Evolutionary conservation across 2,113 vertebrate species (phyloP).

Genomic region (Herpailurus yagouaroundi): DNA sequence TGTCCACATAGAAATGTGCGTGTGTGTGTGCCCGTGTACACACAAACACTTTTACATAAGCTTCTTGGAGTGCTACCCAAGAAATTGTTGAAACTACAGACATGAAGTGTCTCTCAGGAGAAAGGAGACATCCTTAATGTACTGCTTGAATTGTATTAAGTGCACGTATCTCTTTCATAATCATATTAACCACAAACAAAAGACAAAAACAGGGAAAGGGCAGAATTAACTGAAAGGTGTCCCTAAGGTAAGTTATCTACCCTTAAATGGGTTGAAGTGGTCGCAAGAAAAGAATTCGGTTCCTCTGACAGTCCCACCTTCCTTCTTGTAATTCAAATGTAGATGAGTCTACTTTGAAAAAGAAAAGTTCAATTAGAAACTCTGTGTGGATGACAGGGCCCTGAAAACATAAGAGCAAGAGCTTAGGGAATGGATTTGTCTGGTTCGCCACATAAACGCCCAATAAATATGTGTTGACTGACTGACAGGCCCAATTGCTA

Average conservation of each 20-base stretch:
- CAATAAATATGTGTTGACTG: constrained; percentile 70
- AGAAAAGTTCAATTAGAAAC: constrained; percentile 58
- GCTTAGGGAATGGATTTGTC: constrained; percentile 62
- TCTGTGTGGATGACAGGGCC: constrained; percentile 15
- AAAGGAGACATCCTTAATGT: background rate
- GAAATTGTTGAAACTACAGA: background rate
- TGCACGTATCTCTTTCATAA: background rate
- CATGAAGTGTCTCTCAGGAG: background rate
- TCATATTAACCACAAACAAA: constrained; percentile 11
- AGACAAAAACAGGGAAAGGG: background rate
- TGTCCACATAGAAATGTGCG: background rate
- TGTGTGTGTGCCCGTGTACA: background rate
- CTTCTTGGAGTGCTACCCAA: background rate
- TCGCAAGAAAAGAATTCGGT: background rate
- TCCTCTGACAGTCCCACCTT: background rate
- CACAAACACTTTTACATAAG: background rate
- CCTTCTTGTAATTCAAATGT: background rate
- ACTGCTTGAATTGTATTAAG: background rate
- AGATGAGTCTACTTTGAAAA: constrained; percentile 9
- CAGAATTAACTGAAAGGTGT: background rate
- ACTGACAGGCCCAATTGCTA: constrained; percentile 66
- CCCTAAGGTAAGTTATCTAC: background rate
- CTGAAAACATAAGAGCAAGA: constrained; percentile 47
- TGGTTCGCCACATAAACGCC: constrained; percentile 68
- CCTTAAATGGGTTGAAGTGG: background rate